phyloP scores from a whole-genome alignment of 2,113 vertebrate genomes.

The Aleadryas rufinucha region DNA sequence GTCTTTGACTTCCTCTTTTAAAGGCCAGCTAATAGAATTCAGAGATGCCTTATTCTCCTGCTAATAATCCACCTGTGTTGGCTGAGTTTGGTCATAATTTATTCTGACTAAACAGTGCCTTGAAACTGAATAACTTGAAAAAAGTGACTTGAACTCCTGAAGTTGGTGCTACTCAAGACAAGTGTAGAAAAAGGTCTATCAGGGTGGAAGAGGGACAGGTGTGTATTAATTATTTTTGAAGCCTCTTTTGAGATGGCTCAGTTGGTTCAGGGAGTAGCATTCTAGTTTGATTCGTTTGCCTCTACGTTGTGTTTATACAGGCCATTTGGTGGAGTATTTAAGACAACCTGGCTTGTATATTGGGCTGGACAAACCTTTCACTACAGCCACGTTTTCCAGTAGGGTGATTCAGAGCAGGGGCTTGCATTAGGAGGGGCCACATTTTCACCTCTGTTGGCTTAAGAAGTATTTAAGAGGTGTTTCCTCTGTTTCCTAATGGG shows the following conservation, averaged over 20 bases:
- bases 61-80: background rate
- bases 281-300: background rate
- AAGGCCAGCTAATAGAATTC: background rate
- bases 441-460: background rate
- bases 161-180: background rate
- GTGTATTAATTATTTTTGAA: background rate
- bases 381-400: background rate
- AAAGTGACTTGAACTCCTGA: background rate
- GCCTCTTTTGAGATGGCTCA: background rate
- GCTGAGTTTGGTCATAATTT: background rate
- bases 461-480: background rate
- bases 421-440: background rate
- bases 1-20: background rate
- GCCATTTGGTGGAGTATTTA: background rate
- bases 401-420: background rate
- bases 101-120: background rate
- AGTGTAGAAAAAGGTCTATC: background rate
- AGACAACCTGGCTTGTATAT: background rate
- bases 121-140: background rate
- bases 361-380: background rate
- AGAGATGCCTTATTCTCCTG: background rate
- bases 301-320: background rate
- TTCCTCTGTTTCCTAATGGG: background rate
- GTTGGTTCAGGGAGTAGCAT: background rate
- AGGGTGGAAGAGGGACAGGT: background rate